Evolutionary conservation across 92 coral and sea anemone species (phyloP).

Genomic region (Zoanthus solanderi): DNA sequence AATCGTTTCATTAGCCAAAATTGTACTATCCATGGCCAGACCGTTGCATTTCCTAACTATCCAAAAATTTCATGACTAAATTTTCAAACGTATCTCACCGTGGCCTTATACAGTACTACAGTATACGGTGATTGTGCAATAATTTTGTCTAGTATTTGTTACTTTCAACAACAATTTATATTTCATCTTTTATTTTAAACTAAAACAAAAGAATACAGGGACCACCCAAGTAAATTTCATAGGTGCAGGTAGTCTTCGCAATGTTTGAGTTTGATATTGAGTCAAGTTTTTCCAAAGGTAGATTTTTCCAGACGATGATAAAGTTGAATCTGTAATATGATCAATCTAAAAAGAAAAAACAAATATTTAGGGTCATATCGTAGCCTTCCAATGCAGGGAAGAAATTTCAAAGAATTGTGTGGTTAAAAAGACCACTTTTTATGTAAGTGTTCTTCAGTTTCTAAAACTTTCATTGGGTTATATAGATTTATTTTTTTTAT

Average conservation of each 20-base stretch:
- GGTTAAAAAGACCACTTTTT: background rate
- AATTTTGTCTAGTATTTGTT: background rate
- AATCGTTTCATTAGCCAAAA: background rate
- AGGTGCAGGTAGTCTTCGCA: background rate
- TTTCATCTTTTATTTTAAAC: background rate
- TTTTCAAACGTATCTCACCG: background rate
- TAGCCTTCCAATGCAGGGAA: background rate
- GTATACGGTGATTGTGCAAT: background rate
- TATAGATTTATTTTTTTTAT: background rate
- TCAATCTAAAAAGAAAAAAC: background rate
- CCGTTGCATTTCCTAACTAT: too few relatives aligned
- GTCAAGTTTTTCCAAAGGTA: background rate
- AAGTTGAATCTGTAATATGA: background rate
- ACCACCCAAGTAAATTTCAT: background rate
- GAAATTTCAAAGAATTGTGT: background rate
- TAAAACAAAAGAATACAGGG: background rate
- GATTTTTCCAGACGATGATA: conserved; percentile 4
- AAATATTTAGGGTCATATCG: background rate
- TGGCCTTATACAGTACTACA: background rate
- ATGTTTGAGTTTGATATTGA: background rate
- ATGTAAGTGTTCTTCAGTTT: background rate
- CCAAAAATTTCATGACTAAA: background rate
- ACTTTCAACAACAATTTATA: background rate
- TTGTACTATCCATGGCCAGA: background rate
- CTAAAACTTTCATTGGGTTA: background rate